These are phyloP conservation scores for Mobula hypostoma DNA, from an alignment of 2,113 vertebrate genomes.

Conservation along the genomic window DNA sequence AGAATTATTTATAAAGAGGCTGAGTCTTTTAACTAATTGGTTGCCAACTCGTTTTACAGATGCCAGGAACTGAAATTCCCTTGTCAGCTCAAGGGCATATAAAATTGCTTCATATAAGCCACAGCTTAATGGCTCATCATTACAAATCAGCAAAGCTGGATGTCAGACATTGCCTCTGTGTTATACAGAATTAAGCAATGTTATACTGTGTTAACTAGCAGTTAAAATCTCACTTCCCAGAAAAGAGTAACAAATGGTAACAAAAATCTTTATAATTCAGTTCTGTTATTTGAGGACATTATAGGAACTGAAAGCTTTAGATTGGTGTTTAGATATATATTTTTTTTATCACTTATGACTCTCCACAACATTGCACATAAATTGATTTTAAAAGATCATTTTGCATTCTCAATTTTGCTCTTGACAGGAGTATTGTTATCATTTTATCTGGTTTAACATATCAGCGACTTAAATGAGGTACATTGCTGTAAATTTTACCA, in stretches of 20 bases:
- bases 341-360: neutral
- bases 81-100: neutral
- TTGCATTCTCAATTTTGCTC: neutral
- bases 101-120: neutral
- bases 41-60: neutral
- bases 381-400: neutral
- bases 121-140: neutral
- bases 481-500: neutral
- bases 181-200: too few species aligned
- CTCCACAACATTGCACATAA: neutral
- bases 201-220: too few species aligned
- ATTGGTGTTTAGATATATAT: neutral
- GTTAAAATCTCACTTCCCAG: neutral
- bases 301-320: neutral
- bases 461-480: neutral
- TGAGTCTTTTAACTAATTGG: neutral
- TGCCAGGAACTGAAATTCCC: neutral
- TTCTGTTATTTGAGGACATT: neutral
- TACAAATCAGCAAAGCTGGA: neutral
- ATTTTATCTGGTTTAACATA: neutral
- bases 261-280: neutral
- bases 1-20: neutral
- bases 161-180: neutral
- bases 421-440: too few species aligned
- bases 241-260: neutral